Evolutionary conservation across 2,113 vertebrate genomes (phyloP), one percentile per base, ranked within the genome.

Genomic region (Ciconia maguari): DNA sequence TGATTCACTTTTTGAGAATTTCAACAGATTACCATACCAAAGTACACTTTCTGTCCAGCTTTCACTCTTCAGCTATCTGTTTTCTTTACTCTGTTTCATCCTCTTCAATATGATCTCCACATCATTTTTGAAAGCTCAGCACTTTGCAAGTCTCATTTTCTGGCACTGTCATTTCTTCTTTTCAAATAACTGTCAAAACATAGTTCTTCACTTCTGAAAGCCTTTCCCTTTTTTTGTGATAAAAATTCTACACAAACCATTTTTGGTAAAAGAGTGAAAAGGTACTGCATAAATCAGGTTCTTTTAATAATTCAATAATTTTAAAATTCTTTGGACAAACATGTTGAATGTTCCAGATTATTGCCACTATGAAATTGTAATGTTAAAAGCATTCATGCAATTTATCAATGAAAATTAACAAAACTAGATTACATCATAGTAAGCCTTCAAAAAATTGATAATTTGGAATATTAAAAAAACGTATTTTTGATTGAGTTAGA

Each of bases 11-110:
- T 58, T 57, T 38, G 70, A 58, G 46, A 64, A 64, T 94, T 93
- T 87, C 79, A 91, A 36, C 16, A 77, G 71, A 93, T 96, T 96
- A 83, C 16, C 86, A 83, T 91, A 82, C 77, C 84, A 87, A 89
- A 91, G 66, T 21, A 60, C 15, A 13, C 76, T 89, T 81, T 89
- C 87, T 84, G 36, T 80, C 62, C 81, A 76, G 74, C n/a, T 96
- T 87, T 51, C 32, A 51, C 44, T 90, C 71, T 79, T 76, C 66
- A 66, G n/a, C 32, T 87, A 42, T 69, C 29, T 1, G 2, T 84
- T 62, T 55, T 87, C 52, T 61, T 77, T 79, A 54, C n/a, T 76
- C 46, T 83, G 8, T 76, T 91, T 91, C 66, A 85, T 72, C 41
- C 29, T 74, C n/a, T 89, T 85, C 78, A 70, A 6, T 79, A 87